Evolutionary conservation across 2,888 invertebrate species (phyloP), one percentile per base, ranked within the genome.

Genomic region (Caenorhabditis sulstoni): DNA sequence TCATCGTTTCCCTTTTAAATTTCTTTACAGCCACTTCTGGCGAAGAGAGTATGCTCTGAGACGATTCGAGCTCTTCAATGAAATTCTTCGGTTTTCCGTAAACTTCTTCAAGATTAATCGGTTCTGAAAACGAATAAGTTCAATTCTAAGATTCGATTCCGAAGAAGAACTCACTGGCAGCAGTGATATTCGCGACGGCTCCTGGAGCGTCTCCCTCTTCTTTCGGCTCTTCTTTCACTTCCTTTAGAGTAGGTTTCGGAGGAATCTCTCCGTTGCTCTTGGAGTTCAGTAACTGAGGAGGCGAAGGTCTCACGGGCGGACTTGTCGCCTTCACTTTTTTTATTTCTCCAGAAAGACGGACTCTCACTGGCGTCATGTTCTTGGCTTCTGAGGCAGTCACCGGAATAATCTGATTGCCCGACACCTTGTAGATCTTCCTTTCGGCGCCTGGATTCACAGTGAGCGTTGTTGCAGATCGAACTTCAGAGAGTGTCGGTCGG

Each of bases 181-280:
- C 16, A 20, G 59, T 52, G 3, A 59, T 61, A 44, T 50, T 68
- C 7, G 52, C 68, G 0, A 41, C 35, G 9, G 18, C 59, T 47
- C 20, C 47, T 7, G 29, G 29, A 18, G 20, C 16, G 1, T 18
- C 0, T 23, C 49, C 57, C 9, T 68, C 59, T 3, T 68, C 68
- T 7, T 44, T 0, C 3, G 59, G 59, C 23, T 68, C 68, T 20
- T 44, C 18, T 53, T 68, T 68, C 12, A 68, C 37, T n/a, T 61
- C 68, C 18, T 58, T 59, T 12, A 45, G 9, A n/a, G 45, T 41
- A 16, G 16, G n/a, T 16, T 37, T 37, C 11, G 37, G 37, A 37
- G 41, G 41, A 20, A 29, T 7, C 29, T 47, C 47, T 47, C 47
- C 9, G n/a, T 18, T 47, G n/a, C 4, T 16, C 4, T 18, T 4